Percentiles rank a stretch among this genome's conserved stretches.
Evolutionary conservation across 2,797 vertebrate genomes (phyloP).

Genomic region (Euthynnus affinis): DNA sequence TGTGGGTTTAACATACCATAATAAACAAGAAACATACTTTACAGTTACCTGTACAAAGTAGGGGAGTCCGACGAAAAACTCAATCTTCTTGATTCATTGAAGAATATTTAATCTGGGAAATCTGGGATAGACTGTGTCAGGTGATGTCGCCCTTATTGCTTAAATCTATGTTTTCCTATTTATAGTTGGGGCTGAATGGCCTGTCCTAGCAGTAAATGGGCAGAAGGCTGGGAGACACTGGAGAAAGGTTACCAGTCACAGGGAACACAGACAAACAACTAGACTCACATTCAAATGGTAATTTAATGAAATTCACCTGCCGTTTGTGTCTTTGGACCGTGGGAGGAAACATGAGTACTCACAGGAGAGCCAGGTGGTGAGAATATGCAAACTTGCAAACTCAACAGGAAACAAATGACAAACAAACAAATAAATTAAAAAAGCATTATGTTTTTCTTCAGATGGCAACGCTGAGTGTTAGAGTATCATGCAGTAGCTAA

Average conservation of each 20-base stretch:
- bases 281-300: not conserved
- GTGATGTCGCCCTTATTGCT: not conserved
- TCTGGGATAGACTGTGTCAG: not conserved
- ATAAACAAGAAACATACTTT: not conserved
- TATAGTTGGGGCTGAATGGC: not conserved
- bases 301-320: not conserved
- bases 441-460: too few relatives aligned
- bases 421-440: not conserved
- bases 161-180: not conserved
- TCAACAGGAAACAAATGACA: not conserved
- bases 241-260: not conserved
- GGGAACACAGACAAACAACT: not conserved
- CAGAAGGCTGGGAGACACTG: not conserved
- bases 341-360: constrained; percentile 3
- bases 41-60: not conserved
- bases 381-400: not conserved
- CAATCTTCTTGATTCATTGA: too few relatives aligned
- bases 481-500: not conserved
- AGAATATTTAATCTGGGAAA: not conserved
- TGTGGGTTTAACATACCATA: not conserved
- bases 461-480: not conserved
- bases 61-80: not conserved
- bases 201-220: not conserved
- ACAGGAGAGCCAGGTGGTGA: not conserved
- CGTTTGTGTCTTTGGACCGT: not conserved